A percentile compares a stretch with the other conserved stretches of the same genome.
Evolutionary conservation across 2,113 vertebrate genomes (phyloP).

Genomic region (Nycticebus coucang): DNA sequence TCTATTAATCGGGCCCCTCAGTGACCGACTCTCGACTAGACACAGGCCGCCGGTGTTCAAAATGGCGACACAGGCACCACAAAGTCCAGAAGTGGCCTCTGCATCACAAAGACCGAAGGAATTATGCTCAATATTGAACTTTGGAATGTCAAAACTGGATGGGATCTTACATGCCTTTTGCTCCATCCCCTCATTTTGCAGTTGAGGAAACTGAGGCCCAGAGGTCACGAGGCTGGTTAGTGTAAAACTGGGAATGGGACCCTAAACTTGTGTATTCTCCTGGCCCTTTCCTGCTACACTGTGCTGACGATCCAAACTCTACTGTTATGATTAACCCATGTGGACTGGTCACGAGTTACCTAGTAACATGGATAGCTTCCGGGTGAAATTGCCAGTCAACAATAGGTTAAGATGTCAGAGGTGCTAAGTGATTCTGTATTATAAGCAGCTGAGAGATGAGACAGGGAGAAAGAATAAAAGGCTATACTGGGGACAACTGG

Average conservation of each 20-base stretch:
- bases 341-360: too few relatives aligned
- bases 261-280: background rate
- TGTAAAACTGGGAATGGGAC: background rate
- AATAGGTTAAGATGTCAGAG: too few relatives aligned
- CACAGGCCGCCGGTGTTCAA: constrained; percentile 43
- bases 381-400: too few relatives aligned
- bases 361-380: too few relatives aligned
- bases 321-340: background rate
- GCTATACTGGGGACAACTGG: too few relatives aligned
- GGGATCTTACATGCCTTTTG: background rate
- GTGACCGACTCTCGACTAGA: background rate
- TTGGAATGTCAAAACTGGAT: background rate
- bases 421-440: too few relatives aligned
- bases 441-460: too few relatives aligned
- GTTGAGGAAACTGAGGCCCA: constrained; percentile 50
- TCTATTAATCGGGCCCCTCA: background rate
- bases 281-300: background rate
- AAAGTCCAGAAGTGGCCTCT: background rate
- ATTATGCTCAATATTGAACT: background rate
- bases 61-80: background rate
- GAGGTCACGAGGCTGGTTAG: background rate
- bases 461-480: too few relatives aligned
- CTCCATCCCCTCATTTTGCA: constrained; percentile 42
- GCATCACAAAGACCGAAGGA: background rate
- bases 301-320: fast-evolving